Evolutionary conservation across 2,888 invertebrate species (phyloP).

Genomic region (Osmoderma eremita): DNA sequence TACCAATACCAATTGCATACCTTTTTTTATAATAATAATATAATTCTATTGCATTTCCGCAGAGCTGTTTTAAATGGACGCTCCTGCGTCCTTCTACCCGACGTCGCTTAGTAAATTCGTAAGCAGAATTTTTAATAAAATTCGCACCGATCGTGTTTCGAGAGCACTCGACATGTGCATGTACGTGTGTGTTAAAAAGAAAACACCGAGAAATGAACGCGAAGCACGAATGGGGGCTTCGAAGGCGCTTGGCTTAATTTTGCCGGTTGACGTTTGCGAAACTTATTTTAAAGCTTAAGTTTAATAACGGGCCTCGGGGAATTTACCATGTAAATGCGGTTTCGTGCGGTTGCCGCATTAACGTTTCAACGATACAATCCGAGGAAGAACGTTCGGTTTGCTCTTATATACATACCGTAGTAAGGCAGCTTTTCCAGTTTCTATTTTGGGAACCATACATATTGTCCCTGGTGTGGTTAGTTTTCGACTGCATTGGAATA

Average conservation of each 20-base stretch:
- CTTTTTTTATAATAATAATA: too few species aligned
- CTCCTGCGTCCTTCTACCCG: background rate
- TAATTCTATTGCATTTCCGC: background rate
- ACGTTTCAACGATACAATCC: constrained; percentile 35
- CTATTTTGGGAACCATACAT: too few species aligned
- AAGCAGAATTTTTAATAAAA: constrained; percentile 16
- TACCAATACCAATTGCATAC: too few species aligned
- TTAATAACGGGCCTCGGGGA: constrained; percentile 25
- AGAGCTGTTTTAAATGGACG: background rate
- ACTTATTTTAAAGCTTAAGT: constrained; percentile 20
- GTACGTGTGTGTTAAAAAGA: background rate
- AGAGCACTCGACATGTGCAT: background rate
- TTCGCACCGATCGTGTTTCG: constrained; percentile 1
- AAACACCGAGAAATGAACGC: background rate
- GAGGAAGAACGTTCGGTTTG: background rate
- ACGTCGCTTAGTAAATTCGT: constrained; percentile 7
- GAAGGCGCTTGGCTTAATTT: background rate
- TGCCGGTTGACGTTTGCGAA: constrained; percentile 7
- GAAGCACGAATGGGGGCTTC: too few species aligned
- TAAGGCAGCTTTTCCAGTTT: too few species aligned
- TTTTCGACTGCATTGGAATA: too few species aligned
- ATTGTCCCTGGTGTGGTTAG: too few species aligned
- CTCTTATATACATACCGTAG: background rate
- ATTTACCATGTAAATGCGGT: constrained; percentile 35
- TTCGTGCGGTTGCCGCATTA: constrained; percentile 21